A percentile compares a stretch with the other conserved stretches of the same genome.
Conservation (phyloP, 2,888 invertebrate species). For the Dendrolimus pini region DNA sequence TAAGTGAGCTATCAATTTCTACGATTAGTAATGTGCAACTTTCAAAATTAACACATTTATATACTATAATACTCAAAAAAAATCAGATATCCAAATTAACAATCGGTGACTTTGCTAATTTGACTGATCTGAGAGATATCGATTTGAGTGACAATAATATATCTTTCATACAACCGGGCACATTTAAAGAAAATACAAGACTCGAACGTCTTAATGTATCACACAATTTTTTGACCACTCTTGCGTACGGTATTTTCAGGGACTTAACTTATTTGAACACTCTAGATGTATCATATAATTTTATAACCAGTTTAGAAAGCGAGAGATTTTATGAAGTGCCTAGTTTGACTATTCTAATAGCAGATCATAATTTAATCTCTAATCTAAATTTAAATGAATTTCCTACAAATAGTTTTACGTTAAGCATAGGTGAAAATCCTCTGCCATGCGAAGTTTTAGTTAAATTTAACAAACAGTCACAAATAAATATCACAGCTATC, state of each 20-base stretch:
- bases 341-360: conserved; percentile 33
- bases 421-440: conserved; percentile 57
- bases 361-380: conserved; percentile 43
- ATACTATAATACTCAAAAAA: conserved; percentile 29
- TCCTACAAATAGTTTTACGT: conserved; percentile 21
- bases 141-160: conserved; percentile 50
- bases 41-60: conserved; percentile 22
- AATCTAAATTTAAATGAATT: conserved; percentile 35
- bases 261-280: conserved; percentile 32
- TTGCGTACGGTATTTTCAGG: conserved; percentile 45
- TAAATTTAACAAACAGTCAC: conserved; percentile 21
- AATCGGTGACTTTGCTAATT: conserved; percentile 27
- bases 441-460: conserved; percentile 40
- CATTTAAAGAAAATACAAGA: conserved; percentile 37
- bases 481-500: conserved; percentile 32
- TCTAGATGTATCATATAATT: conserved; percentile 48
- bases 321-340: conserved; percentile 42
- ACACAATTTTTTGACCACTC: conserved; percentile 33
- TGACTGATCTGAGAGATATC: conserved; percentile 25
- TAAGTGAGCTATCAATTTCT: conserved; percentile 28
- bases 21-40: conserved; percentile 31
- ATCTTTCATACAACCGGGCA: conserved; percentile 41
- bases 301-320: conserved; percentile 34
- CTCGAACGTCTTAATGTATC: conserved; percentile 41
- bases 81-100: conserved; percentile 34